Percentiles rank a stretch among this genome's conserved stretches.
Conservation (phyloP, 1,140 invertebrate species). For the Listronotus oregonensis region DNA sequence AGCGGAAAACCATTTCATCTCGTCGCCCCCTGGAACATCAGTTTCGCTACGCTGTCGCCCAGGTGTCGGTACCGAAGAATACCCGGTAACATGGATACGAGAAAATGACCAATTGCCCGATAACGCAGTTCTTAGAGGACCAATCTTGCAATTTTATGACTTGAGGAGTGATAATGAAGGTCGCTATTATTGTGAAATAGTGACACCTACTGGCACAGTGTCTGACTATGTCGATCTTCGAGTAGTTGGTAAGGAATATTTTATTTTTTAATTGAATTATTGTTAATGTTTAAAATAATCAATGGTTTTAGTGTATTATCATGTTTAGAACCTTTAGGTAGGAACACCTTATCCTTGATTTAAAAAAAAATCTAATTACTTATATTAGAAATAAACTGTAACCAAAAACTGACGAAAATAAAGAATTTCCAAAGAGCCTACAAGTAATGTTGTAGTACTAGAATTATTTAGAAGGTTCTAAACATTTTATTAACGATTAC, state of each 20-base stretch:
- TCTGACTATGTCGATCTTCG: conserved; percentile 70
- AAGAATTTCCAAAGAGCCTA: no score
- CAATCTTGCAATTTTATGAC: conserved; percentile 58
- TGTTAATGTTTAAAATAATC: no score
- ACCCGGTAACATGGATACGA: conserved; percentile 60
- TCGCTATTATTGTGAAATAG: conserved; percentile 70
- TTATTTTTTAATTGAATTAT: no score
- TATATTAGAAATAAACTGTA: no score
- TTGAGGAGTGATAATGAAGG: conserved; percentile 68
- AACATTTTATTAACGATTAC: not conserved
- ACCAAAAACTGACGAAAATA: no score
- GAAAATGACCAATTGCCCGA: conserved; percentile 58
- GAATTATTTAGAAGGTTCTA: not conserved
- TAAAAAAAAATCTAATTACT: no score
- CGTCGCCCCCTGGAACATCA: conserved; percentile 60
- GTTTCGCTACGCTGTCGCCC: conserved; percentile 63
- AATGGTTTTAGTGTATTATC: no score
- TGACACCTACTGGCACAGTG: conserved; percentile 59
- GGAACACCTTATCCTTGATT: no score
- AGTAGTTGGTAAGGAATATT: conserved; percentile 66
- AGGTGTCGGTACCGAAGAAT: conserved; percentile 31
- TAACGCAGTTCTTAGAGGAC: conserved; percentile 55
- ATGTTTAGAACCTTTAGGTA: no score
- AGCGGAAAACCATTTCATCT: conserved; percentile 56
- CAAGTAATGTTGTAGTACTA: no score